Evolutionary conservation across 2,888 invertebrate genomes (phyloP), one percentile per base, ranked within the genome.

Genomic region (Drosophila quinaria): DNA sequence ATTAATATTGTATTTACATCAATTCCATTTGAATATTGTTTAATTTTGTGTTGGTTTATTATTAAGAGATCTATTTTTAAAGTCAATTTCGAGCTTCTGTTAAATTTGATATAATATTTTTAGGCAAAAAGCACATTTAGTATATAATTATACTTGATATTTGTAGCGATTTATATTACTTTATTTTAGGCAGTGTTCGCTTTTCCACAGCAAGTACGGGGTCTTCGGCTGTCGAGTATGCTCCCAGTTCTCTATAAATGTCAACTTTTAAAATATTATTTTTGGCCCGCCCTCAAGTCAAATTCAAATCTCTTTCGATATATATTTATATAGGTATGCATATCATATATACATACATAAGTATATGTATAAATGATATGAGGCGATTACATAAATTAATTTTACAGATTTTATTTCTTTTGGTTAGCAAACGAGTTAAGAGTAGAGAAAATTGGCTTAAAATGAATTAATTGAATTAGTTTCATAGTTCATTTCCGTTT

Each of bases 401-500:
- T 25, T 44, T 6, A 25, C 15, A 39, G 15, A 31, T 33, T 50
- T 31, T 33, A 8, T 50, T 25, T 25, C 1, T 25, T 25, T 49
- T 6, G 13, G 39, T 56, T 52, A 29, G 39, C 33, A 52, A 47
- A 65, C 44, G 66, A 33, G 59, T 42, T 44, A 52, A n/a, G 37
- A 13, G 37, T 1, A 19, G 37, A 11, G 29, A 29, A 22, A 51
- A 37, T 25, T 42, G 46, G 25, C 58, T 56, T 44, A 10, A 56
- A 56, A 44, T 17, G 25, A 59, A 39, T 59, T 49, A 59, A 67
- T 69, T 70, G 55, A 73, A 80, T 79, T 74, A 70, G 74, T 82
- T 79, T 79, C 56, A 85, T 78, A 66, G 74, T 79, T 79, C 64
- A 85, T 86, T 87, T 86, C 85, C 87, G 87, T 82, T 81, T 82